A percentile compares a stretch with the other conserved stretches of the same genome.
Conservation (phyloP, 1,140 invertebrate genomes). For the Luehdorfia chinensis region DNA sequence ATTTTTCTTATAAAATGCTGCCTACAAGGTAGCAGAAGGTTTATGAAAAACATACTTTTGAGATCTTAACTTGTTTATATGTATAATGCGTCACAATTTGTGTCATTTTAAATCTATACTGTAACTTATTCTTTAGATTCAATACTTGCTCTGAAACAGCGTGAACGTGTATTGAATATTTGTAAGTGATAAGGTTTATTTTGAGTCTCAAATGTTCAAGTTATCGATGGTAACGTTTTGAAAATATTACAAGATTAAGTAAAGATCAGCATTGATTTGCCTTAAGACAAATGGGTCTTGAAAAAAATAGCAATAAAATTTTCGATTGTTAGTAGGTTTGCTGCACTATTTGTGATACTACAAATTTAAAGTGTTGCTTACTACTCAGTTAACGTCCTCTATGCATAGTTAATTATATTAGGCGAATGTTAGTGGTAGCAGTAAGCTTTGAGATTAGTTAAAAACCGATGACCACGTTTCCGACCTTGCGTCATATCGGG, state of each 20-base stretch:
- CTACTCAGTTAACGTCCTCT: slow-evolving; percentile 66
- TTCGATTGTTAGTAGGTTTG: slow-evolving; percentile 55
- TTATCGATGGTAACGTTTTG: slow-evolving; percentile 32
- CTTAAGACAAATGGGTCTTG: slow-evolving; percentile 57
- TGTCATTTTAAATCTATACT: slow-evolving; percentile 49
- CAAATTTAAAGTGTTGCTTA: slow-evolving; percentile 61
- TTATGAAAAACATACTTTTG: slow-evolving; percentile 58
- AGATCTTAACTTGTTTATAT: slow-evolving; percentile 56
- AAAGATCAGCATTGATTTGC: slow-evolving; percentile 44
- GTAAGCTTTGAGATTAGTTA: slow-evolving; percentile 63
- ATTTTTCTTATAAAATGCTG: slow-evolving; percentile 65
- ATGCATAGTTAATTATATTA: slow-evolving; percentile 71
- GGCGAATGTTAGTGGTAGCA: slow-evolving; percentile 52
- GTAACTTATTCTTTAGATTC: slow-evolving; percentile 34
- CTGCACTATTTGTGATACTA: slow-evolving; percentile 70
- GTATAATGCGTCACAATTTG: slow-evolving; percentile 36
- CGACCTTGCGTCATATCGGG: not conserved
- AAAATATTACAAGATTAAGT: slow-evolving; percentile 22
- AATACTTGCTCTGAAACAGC: slow-evolving; percentile 29
- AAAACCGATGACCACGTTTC: slow-evolving; percentile 48
- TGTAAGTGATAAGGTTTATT: slow-evolving; percentile 27
- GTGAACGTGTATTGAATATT: slow-evolving; percentile 27
- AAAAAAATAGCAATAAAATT: slow-evolving; percentile 69
- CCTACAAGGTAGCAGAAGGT: slow-evolving; percentile 54
- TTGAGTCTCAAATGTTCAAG: slow-evolving; percentile 24